Percentiles rank a stretch among this genome's conserved stretches.
Conservation (phyloP, 2,888 invertebrate species). For the Ischnura elegans region DNA sequence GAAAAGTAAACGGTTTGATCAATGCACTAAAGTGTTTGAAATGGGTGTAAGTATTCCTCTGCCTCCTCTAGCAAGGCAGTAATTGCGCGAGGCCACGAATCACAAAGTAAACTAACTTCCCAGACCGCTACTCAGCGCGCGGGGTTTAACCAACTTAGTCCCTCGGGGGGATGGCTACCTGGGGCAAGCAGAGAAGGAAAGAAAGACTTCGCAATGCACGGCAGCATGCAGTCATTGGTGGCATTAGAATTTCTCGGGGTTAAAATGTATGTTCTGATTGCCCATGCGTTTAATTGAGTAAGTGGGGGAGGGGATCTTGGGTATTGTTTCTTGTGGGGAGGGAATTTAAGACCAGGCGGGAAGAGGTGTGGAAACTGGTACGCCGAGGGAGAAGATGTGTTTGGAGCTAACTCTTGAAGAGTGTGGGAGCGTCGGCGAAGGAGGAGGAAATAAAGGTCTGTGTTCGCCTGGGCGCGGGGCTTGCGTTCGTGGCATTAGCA, state of each 20-base stretch:
- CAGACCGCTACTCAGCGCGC: slow-evolving; percentile 32
- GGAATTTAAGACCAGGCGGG: background rate
- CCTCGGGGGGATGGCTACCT: background rate
- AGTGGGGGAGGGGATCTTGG: background rate
- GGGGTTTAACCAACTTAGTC: slow-evolving; percentile 47
- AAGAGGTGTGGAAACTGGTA: background rate
- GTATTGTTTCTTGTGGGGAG: background rate
- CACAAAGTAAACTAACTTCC: slow-evolving; percentile 55
- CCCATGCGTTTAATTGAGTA: slow-evolving; percentile 53
- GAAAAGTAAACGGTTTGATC: slow-evolving; percentile 6
- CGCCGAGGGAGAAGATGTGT: background rate
- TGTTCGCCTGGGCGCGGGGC: background rate
- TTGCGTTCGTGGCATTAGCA: background rate
- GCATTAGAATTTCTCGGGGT: background rate
- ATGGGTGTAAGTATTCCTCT: slow-evolving; percentile 54
- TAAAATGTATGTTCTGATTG: slow-evolving; percentile 57
- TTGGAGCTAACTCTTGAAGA: background rate
- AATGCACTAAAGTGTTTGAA: slow-evolving; percentile 33
- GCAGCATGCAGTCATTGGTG: background rate
- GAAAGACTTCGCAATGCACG: slow-evolving; percentile 19
- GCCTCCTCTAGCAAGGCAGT: background rate
- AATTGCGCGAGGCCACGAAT: slow-evolving; percentile 24
- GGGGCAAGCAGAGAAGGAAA: background rate
- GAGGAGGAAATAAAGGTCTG: background rate
- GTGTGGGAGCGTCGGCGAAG: background rate